Percentiles rank a stretch among this genome's conserved stretches.
Evolutionary conservation across 2,113 vertebrate genomes (phyloP).

Genomic region (Danio rerio): GRCz12tu NC_133189.1:2918501-2919000

Average conservation of each 20-base stretch:
- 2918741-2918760: not conserved
- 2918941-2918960: constrained; percentile 42
- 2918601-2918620: too few species aligned
- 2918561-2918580: too few species aligned
- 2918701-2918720: not conserved
- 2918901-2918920: not conserved
- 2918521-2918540: too few species aligned
- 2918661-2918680: too few species aligned
- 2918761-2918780: not conserved
- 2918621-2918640: too few species aligned
- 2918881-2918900: not conserved
- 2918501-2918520: too few species aligned
- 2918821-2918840: not conserved
- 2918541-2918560: too few species aligned
- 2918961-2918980: not conserved
- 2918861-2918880: not conserved
- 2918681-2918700: not conserved
- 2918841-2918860: not conserved
- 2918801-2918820: not conserved
- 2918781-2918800: not conserved
- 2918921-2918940: constrained; percentile 70
- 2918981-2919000: too few species aligned
- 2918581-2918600: too few species aligned
- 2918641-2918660: too few species aligned
- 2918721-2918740: not conserved